Percentiles rank a stretch among this genome's conserved stretches.
phyloP scores from a whole-genome alignment of 1,140 invertebrate species.

The Drosophila takahashii region DNA sequence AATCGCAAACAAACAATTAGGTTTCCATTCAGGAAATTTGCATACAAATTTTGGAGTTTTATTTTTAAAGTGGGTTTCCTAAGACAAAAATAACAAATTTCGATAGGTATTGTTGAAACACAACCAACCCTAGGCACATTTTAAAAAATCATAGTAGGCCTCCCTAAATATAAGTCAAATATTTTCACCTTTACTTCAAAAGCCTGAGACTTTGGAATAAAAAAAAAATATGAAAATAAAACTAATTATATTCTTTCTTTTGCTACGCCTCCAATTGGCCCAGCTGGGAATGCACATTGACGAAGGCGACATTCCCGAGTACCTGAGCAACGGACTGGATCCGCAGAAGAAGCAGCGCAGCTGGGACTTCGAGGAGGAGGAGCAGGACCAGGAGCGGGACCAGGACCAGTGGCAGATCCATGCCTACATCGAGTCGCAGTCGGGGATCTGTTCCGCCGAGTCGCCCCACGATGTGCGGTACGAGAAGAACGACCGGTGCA shows the following conservation, averaged over 20 bases:
- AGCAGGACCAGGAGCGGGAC: not conserved
- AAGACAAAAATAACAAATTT: too few relatives aligned
- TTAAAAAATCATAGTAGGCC: too few relatives aligned
- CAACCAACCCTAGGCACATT: too few relatives aligned
- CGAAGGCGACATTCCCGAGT: not conserved
- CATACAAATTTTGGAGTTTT: too few relatives aligned
- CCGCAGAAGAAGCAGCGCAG: not conserved
- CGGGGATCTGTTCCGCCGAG: slow-evolving; percentile 30
- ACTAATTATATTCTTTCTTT: not conserved
- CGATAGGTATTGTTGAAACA: too few relatives aligned
- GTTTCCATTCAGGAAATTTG: not conserved
- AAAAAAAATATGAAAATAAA: not conserved
- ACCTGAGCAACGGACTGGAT: too few relatives aligned
- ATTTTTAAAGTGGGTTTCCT: too few relatives aligned
- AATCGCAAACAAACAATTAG: not conserved
- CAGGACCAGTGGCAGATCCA: not conserved
- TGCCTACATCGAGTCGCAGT: not conserved
- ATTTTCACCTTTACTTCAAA: not conserved
- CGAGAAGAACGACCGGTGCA: not conserved
- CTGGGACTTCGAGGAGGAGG: not conserved
- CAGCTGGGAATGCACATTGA: not conserved
- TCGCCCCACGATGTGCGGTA: slow-evolving; percentile 7
- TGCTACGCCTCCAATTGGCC: not conserved
- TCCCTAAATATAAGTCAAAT: not conserved
- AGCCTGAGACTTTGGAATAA: not conserved